Evolutionary conservation across 2,888 invertebrate genomes (phyloP).

Genomic region (Steromphala cineraria): DNA sequence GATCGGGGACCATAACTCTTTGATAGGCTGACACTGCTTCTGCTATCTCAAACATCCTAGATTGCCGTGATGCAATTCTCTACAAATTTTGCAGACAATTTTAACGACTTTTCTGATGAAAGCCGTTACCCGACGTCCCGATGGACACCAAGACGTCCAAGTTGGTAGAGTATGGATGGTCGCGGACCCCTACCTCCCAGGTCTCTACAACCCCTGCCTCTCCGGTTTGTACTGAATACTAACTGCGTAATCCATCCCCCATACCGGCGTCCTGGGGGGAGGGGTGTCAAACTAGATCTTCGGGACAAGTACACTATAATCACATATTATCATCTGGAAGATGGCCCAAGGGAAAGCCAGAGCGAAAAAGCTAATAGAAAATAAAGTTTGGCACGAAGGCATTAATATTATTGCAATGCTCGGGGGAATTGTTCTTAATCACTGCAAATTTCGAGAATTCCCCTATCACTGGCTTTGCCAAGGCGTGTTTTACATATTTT

Average conservation of each 20-base stretch:
- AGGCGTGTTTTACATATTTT: constrained; percentile 4
- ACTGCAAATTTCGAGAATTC: constrained; percentile 5
- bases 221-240: not conserved
- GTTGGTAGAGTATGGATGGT: no score
- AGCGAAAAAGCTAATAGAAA: constrained; percentile 15
- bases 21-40: no score
- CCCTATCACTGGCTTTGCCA: not conserved
- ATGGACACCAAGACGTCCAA: no score
- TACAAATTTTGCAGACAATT: no score
- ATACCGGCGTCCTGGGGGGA: not conserved
- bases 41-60: no score
- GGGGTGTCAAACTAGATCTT: constrained; percentile 1
- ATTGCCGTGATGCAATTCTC: no score
- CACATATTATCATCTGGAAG: constrained; percentile 8
- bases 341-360: not conserved
- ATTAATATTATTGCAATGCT: constrained; percentile 7
- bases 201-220: no score
- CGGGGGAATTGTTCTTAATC: not conserved
- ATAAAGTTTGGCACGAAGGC: constrained; percentile 18
- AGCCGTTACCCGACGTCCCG: no score
- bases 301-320: not conserved
- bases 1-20: no score
- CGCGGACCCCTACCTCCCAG: no score
- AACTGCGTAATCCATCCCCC: not conserved
- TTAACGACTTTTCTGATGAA: no score